Percentiles rank a stretch among this genome's conserved stretches.
Conservation (phyloP, 2,888 invertebrate species). For the Subacronicta megacephala region DNA sequence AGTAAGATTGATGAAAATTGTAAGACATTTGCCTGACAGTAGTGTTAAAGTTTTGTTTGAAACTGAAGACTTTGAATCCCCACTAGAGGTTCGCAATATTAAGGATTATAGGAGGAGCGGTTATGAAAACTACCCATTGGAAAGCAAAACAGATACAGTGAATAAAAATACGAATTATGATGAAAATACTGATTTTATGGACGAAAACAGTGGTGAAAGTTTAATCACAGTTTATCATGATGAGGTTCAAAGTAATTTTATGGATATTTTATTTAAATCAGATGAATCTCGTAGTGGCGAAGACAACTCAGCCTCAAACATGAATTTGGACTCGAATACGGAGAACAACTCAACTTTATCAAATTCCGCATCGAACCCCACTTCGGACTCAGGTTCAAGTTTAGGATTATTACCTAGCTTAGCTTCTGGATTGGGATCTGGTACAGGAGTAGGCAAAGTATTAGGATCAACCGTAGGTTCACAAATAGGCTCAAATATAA, state of each 20-base stretch:
- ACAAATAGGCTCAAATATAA: neutral
- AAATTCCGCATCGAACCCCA: conserved; percentile 5
- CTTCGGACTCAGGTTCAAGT: conserved; percentile 1
- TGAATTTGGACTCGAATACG: neutral
- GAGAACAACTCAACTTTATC: conserved; percentile 4
- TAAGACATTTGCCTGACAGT: conserved; percentile 39
- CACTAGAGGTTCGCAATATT: conserved; percentile 38
- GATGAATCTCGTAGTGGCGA: neutral
- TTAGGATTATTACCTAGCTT: neutral
- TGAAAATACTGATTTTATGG: conserved; percentile 10
- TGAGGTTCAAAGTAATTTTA: neutral
- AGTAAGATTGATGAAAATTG: conserved; percentile 43
- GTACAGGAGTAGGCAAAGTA: neutral
- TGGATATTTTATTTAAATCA: neutral
- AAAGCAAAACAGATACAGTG: neutral
- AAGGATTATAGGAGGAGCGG: conserved; percentile 21
- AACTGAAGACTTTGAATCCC: conserved; percentile 31
- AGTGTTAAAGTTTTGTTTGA: conserved; percentile 42
- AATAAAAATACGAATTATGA: conserved; percentile 1
- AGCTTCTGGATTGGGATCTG: neutral
- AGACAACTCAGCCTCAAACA: neutral
- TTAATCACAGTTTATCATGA: neutral
- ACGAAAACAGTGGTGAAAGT: neutral
- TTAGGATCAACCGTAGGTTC: neutral
- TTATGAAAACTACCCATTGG: neutral